These are phyloP conservation scores for Myrmecophaga tridactyla DNA, from an alignment of 2,113 vertebrate genomes.

Conservation along the genomic window DNA sequence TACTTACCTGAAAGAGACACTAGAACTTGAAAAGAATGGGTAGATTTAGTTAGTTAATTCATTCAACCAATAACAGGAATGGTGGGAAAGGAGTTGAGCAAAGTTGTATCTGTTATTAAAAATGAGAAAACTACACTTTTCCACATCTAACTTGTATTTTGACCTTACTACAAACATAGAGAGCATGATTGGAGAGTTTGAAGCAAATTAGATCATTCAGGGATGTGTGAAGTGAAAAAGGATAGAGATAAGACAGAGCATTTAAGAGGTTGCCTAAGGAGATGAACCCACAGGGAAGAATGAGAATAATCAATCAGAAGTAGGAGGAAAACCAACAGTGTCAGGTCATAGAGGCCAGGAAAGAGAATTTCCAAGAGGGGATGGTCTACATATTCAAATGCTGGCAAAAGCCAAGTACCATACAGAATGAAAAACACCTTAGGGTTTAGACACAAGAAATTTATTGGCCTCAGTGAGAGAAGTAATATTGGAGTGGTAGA, in stretches of 20 bases:
- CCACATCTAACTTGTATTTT: neutral
- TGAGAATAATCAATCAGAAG: neutral
- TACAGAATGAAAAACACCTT: neutral
- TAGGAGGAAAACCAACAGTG: fast-evolving
- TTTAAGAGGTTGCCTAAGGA: neutral
- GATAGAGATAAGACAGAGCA: neutral
- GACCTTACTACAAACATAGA: neutral
- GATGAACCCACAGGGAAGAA: neutral
- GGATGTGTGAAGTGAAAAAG: neutral
- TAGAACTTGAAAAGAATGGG: neutral
- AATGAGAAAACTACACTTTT: neutral
- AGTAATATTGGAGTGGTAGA: neutral
- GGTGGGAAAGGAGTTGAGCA: neutral
- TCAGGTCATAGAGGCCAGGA: neutral
- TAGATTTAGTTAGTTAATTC: neutral
- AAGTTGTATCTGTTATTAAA: neutral
- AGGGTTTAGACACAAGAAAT: neutral
- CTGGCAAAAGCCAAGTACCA: neutral
- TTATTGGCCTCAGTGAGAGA: neutral
- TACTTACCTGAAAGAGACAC: neutral
- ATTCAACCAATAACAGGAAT: neutral
- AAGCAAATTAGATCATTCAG: neutral
- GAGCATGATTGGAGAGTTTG: neutral
- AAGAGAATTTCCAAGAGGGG: neutral
- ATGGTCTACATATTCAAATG: neutral